A percentile compares a stretch with the other conserved stretches of the same genome.
Conservation (phyloP, 2,797 vertebrate genomes). For the Synanceia verrucosa region DNA sequence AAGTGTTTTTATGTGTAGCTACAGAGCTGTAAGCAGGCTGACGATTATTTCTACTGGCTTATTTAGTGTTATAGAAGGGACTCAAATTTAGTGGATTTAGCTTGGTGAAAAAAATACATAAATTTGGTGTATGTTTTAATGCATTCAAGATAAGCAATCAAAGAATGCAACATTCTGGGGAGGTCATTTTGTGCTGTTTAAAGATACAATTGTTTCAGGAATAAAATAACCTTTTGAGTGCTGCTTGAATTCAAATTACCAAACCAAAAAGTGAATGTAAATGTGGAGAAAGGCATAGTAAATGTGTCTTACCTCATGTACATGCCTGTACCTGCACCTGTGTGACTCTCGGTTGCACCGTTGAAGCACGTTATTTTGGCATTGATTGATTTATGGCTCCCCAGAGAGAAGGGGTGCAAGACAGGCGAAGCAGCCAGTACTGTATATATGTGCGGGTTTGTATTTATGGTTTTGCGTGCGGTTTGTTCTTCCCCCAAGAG, state of each 20-base stretch:
- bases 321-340: constrained; percentile 14
- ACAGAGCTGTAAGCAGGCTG: not conserved
- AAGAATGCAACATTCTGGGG: not conserved
- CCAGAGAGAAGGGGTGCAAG: constrained; percentile 37
- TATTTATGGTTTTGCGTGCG: constrained; percentile 13
- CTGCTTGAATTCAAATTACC: constrained; percentile 25
- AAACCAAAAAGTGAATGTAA: constrained; percentile 41
- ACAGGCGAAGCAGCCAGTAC: constrained; percentile 34
- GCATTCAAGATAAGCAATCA: constrained; percentile 9
- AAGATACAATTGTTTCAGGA: constrained; percentile 29
- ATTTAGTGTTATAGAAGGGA: not conserved
- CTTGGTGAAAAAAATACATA: constrained; percentile 14
- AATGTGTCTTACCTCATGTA: constrained; percentile 5
- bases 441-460: constrained; percentile 20
- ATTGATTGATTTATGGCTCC: constrained; percentile 64
- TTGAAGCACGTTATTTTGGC: constrained; percentile 59
- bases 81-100: not conserved
- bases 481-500: constrained; percentile 27
- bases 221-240: constrained; percentile 25
- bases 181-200: constrained; percentile 24
- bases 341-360: constrained; percentile 14
- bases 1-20: not conserved
- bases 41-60: not conserved
- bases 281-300: constrained; percentile 20
- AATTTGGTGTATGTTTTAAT: not conserved